Percentiles rank a stretch among this genome's conserved stretches.
Conservation (phyloP, 2,797 vertebrate genomes). For the Pagetopsis macropterus region DNA sequence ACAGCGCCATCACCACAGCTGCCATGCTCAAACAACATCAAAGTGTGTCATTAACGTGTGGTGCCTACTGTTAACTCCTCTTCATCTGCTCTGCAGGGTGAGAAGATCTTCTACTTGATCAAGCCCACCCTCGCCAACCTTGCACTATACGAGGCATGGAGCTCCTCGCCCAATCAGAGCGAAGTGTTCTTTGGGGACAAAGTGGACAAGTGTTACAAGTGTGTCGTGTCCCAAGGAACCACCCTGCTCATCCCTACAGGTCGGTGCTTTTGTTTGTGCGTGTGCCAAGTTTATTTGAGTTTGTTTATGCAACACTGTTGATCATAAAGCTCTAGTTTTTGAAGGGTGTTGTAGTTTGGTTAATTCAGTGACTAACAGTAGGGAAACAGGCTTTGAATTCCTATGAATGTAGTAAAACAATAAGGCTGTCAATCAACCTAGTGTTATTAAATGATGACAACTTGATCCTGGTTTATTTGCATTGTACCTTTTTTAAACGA, state of each 20-base stretch:
- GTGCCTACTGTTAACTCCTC: neutral
- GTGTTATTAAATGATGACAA: too few relatives aligned
- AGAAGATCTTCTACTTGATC: constrained; percentile 99
- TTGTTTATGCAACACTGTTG: too few relatives aligned
- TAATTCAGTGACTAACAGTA: neutral
- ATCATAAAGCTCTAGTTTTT: neutral
- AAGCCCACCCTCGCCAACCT: constrained; percentile 95
- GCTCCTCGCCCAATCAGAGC: constrained; percentile 97
- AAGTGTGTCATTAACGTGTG: constrained; percentile 13
- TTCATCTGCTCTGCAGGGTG: constrained; percentile 84
- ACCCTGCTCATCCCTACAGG: constrained; percentile 99
- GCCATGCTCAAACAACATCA: neutral
- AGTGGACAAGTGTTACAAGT: constrained; percentile 98
- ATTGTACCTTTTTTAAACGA: too few relatives aligned
- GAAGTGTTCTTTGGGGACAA: constrained; percentile 98
- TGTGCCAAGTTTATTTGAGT: neutral
- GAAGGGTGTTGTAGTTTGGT: neutral
- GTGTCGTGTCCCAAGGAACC: constrained; percentile 94
- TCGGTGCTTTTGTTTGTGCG: constrained; percentile 56
- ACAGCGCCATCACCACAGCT: neutral
- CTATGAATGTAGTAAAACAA: neutral
- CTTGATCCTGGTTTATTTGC: too few relatives aligned
- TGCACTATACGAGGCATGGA: constrained; percentile 98
- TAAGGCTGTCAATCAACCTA: too few relatives aligned
- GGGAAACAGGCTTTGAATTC: neutral